These are phyloP conservation scores for Andrena haemorrhoa DNA, from an alignment of 2,888 invertebrate species.

Conservation along the genomic window DNA sequence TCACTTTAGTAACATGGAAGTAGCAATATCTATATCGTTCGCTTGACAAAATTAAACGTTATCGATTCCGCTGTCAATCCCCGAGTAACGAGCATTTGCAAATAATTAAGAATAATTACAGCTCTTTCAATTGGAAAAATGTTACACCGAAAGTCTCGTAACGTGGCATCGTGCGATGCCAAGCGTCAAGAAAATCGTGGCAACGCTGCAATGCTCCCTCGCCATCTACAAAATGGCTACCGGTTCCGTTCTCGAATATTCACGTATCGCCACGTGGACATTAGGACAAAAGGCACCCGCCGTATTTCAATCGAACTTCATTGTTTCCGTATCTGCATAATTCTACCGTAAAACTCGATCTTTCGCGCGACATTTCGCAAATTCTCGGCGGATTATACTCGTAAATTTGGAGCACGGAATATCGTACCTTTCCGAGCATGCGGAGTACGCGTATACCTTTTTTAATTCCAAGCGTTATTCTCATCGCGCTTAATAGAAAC, in stretches of 20 bases:
- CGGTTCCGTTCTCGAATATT: constrained; percentile 79
- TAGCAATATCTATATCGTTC: no score
- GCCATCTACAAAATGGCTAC: constrained; percentile 82
- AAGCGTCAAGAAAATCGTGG: constrained; percentile 67
- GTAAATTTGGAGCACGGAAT: neutral
- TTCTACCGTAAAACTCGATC: neutral
- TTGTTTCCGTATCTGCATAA: neutral
- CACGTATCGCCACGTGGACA: constrained; percentile 81
- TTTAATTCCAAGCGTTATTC: neutral
- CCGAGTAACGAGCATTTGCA: neutral
- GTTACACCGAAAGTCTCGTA: constrained; percentile 40
- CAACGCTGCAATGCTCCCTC: constrained; percentile 66
- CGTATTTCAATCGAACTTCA: constrained; percentile 14
- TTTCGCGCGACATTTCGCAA: neutral
- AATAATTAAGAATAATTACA: neutral
- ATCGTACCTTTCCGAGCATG: neutral
- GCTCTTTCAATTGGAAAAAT: constrained; percentile 10
- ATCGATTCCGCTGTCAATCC: neutral
- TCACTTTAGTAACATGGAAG: neutral
- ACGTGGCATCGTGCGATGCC: constrained; percentile 68
- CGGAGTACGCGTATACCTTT: neutral
- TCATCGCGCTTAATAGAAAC: neutral
- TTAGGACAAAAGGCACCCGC: constrained; percentile 61
- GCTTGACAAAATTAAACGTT: neutral
- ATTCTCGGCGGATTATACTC: neutral